phyloP scores from a whole-genome alignment of 1,140 invertebrate genomes.

The Ephestia elutella region DNA sequence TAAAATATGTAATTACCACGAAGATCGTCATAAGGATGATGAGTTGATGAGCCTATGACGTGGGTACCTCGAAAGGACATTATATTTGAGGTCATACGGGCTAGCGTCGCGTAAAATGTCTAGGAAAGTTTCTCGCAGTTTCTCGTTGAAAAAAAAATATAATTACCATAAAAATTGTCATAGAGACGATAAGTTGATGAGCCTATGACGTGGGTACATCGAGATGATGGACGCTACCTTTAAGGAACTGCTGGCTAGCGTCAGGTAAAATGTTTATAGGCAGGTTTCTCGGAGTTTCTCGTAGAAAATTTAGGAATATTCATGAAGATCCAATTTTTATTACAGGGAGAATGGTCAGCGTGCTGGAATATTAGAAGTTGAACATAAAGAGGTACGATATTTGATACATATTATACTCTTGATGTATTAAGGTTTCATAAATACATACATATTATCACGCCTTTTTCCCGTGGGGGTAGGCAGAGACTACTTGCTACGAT shows the following conservation, averaged over 20 bases:
- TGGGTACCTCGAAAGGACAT: too few relatives aligned
- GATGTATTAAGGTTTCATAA: too few relatives aligned
- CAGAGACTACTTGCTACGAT: too few relatives aligned
- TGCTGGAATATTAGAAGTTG: conserved; percentile 27
- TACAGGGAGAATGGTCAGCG: conserved; percentile 39
- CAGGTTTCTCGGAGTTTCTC: not conserved
- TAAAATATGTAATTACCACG: too few relatives aligned
- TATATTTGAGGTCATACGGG: too few relatives aligned
- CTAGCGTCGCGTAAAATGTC: too few relatives aligned
- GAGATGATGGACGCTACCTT: conserved; percentile 39
- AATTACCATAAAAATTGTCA: conserved; percentile 20
- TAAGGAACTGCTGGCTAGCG: conserved; percentile 35
- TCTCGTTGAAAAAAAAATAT: too few relatives aligned
- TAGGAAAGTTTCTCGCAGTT: not conserved
- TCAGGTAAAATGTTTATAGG: conserved; percentile 30
- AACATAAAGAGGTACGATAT: conserved; percentile 22
- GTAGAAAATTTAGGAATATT: too few relatives aligned
- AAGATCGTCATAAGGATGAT: too few relatives aligned
- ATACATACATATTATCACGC: too few relatives aligned
- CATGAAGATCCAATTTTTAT: conserved; percentile 1
- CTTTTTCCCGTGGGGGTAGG: too few relatives aligned
- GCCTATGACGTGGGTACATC: conserved; percentile 39
- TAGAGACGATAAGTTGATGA: conserved; percentile 8
- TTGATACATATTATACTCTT: not conserved
- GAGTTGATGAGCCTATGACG: too few relatives aligned